Conservation (phyloP, 2,888 invertebrate species). For the Halocaridina rubra region DNA sequence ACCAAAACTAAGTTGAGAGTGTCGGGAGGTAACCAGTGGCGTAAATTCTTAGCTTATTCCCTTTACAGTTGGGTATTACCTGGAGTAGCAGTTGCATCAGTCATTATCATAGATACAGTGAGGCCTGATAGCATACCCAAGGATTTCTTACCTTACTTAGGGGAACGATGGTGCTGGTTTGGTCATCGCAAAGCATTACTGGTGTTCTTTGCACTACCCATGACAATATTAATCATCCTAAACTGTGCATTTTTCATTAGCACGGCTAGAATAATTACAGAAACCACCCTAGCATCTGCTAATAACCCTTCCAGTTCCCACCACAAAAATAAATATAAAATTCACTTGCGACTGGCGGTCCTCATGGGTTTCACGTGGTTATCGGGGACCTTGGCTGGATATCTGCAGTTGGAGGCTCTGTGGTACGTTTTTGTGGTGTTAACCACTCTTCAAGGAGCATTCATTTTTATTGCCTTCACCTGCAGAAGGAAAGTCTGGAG, state of each 20-base stretch:
- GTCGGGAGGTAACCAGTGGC: constrained; percentile 68
- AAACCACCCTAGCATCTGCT: constrained; percentile 64
- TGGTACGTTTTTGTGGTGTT: constrained; percentile 71
- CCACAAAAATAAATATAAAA: constrained; percentile 61
- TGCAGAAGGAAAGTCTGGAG: constrained; percentile 69
- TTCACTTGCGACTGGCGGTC: constrained; percentile 70
- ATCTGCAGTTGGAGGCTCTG: constrained; percentile 67
- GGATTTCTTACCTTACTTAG: constrained; percentile 36
- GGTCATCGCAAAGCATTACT: constrained; percentile 70
- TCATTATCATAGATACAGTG: constrained; percentile 7
- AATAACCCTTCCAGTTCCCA: not conserved
- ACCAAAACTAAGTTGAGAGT: constrained; percentile 70
- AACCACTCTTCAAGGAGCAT: constrained; percentile 71
- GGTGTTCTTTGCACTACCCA: constrained; percentile 71
- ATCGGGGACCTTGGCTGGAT: constrained; percentile 70
- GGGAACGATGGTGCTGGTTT: constrained; percentile 70
- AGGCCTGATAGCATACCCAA: not conserved
- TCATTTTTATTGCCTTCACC: constrained; percentile 71
- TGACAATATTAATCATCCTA: constrained; percentile 68
- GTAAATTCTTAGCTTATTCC: constrained; percentile 69
- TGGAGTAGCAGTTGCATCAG: not conserved
- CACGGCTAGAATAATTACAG: constrained; percentile 69
- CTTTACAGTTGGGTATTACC: constrained; percentile 70
- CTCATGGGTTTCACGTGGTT: constrained; percentile 72
- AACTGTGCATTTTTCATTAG: constrained; percentile 70